Percentiles rank a stretch among this genome's conserved stretches.
Evolutionary conservation across 2,113 vertebrate species (phyloP).

Genomic region (Salminus brasiliensis): DNA sequence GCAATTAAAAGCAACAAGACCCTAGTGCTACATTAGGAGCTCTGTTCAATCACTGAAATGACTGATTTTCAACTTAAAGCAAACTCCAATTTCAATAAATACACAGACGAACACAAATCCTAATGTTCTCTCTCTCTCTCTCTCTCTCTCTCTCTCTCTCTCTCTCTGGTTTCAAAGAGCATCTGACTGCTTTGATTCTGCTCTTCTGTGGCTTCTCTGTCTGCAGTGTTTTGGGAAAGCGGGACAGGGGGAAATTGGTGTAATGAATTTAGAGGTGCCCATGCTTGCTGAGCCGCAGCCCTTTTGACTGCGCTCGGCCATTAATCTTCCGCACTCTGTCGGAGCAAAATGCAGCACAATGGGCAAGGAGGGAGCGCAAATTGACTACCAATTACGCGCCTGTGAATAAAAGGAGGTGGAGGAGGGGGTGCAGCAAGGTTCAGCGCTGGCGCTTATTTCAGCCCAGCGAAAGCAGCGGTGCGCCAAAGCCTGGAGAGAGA

Average conservation of each 20-base stretch:
- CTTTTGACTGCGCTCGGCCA: constrained; percentile 78
- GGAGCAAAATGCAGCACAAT: constrained; percentile 84
- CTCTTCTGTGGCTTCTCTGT: constrained; percentile 49
- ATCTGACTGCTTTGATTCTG: constrained; percentile 74
- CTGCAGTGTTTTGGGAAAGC: constrained; percentile 62
- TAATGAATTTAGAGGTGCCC: constrained; percentile 85
- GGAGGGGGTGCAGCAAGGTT: constrained; percentile 75
- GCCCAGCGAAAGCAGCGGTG: constrained; percentile 69
- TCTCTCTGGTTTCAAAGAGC: constrained; percentile 63
- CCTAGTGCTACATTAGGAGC: too few relatives aligned
- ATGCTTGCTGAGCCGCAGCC: constrained; percentile 80
- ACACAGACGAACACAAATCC: constrained; percentile 17
- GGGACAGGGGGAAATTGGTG: constrained; percentile 83
- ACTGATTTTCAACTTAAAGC: not conserved
- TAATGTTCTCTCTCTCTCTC: constrained; percentile 63
- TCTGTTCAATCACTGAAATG: constrained; percentile 15
- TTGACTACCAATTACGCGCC: constrained; percentile 86
- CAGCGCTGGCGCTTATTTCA: constrained; percentile 79
- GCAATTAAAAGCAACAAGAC: too few relatives aligned
- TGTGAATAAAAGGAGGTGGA: constrained; percentile 81
- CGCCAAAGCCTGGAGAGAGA: constrained; percentile 59
- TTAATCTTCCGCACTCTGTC: constrained; percentile 88
- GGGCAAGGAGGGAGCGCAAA: constrained; percentile 82
- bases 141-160: constrained; percentile 66
- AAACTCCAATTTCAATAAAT: not conserved